A percentile compares a stretch with the other conserved stretches of the same genome.
These are phyloP conservation scores for Volucella inanis DNA, from an alignment of 2,888 invertebrate genomes.

Conservation along the genomic window DNA sequence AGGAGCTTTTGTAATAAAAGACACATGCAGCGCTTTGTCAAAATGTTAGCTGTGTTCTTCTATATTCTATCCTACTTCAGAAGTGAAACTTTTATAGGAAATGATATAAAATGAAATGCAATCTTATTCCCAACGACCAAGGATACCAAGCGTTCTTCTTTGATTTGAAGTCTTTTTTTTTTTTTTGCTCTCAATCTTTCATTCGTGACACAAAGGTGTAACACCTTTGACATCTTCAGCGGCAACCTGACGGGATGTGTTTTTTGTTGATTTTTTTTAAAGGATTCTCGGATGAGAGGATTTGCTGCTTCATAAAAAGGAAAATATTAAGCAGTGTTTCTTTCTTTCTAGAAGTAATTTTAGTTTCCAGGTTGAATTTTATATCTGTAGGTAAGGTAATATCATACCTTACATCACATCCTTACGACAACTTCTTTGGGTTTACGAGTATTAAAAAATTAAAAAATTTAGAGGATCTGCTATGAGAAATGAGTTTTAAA, in stretches of 20 bases:
- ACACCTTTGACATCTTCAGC: constrained; percentile 45
- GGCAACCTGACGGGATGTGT: constrained; percentile 5
- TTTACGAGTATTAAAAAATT: no score
- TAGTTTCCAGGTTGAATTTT: no score
- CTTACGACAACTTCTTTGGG: no score
- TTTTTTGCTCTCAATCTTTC: no score
- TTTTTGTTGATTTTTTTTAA: background rate
- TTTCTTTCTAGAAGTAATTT: no score
- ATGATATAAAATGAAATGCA: constrained; percentile 52
- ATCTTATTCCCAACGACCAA: constrained; percentile 28
- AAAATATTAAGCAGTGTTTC: no score
- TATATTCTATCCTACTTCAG: background rate
- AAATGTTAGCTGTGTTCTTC: constrained; percentile 5
- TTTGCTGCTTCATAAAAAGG: no score
- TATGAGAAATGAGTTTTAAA: no score
- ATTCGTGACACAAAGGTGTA: constrained; percentile 6
- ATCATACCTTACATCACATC: no score
- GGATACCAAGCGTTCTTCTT: constrained; percentile 4
- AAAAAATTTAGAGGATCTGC: no score
- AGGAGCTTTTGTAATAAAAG: constrained; percentile 18
- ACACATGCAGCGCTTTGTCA: constrained; percentile 47
- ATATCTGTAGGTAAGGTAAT: no score
- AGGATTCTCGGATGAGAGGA: background rate
- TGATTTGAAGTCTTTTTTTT: constrained; percentile 19
- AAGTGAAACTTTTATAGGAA: constrained; percentile 33